Evolutionary conservation across 1,140 invertebrate species (phyloP), one percentile per base, ranked within the genome.

Genomic region (Drosophila bipectinata): DNA sequence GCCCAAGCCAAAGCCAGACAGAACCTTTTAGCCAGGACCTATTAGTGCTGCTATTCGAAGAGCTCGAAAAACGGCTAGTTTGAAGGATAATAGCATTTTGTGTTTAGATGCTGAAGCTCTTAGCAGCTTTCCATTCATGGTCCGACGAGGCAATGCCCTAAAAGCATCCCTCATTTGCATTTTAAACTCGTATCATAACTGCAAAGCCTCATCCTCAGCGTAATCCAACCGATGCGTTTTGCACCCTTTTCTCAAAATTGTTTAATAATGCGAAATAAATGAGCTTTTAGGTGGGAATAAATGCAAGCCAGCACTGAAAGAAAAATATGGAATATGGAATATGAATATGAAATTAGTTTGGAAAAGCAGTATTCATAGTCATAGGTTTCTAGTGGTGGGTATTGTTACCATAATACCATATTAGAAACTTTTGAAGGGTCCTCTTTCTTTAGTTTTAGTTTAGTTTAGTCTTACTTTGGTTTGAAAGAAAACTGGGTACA

Each of bases 231-330:
- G 5, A 47, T 21, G 44, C 44, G 18, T 21, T 47, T 47, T 47
- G 44, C 44, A 47, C 44, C 44, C 44, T 47, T 47, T 47, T 24
- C 8, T 47, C 3, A 15, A 47, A 47, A 21, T 47, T 47, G 44
- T 47, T 47, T 21, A 47, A 47, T 47, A 18, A 21, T 18, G 44
- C 44, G 44, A 47, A 47, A 47, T 47, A 47, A 47, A 47, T 47
- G 44, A 47, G 44, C 44, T 47, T 47, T 47, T 47, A 47, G 44
- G 15, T 10, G 15, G 18, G 7, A 10, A 47, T 15, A 47, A 24
- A 6, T 21, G 15, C 18, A 47, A 10, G 44, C 44, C 3, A 7
- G 21, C 15, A 21, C 44, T 44, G 34, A 3, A 1, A 44, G 41
- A 44, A 44, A 18, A 18, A 41, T 14, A 14, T 6, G n/a, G 12